Percentiles rank a stretch among this genome's conserved stretches.
These are phyloP conservation scores for Ornithorhynchus anatinus DNA, from an alignment of 2,113 vertebrate species.

Conservation along the genomic window DNA sequence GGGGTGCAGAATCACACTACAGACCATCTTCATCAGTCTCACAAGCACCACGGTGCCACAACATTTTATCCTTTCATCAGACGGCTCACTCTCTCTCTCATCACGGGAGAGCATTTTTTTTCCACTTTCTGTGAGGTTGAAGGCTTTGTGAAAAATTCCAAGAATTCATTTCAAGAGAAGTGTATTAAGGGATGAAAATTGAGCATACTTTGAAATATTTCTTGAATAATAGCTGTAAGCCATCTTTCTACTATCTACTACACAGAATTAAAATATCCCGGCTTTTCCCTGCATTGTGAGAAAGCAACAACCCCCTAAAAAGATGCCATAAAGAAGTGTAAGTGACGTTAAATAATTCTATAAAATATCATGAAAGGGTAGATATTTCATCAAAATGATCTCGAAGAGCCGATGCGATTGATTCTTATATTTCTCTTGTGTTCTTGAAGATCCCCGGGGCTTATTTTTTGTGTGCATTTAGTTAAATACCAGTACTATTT, in stretches of 20 bases:
- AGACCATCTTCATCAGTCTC: conserved; percentile 1
- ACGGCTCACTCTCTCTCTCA: background rate
- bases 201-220: conserved; percentile 14
- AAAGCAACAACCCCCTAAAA: conserved; percentile 38
- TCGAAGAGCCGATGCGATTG: conserved; percentile 36
- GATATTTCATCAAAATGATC: conserved; percentile 45
- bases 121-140: conserved; percentile 5
- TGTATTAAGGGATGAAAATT: conserved; percentile 26
- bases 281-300: conserved; percentile 5
- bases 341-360: conserved; percentile 57
- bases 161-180: conserved; percentile 18
- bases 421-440: conserved; percentile 30
- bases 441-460: conserved; percentile 46
- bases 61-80: conserved; percentile 8
- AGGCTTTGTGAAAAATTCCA: background rate
- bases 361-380: conserved; percentile 39
- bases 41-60: background rate
- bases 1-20: no score
- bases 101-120: background rate
- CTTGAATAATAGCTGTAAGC: conserved; percentile 22
- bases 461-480: conserved; percentile 50
- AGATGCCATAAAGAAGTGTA: conserved; percentile 30
- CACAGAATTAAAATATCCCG: conserved; percentile 44
- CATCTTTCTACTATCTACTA: conserved; percentile 31
- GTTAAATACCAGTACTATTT: conserved; percentile 29